A percentile compares a stretch with the other conserved stretches of the same genome.
These are phyloP conservation scores for Synanceia verrucosa DNA, from an alignment of 2,797 vertebrate genomes.

Conservation along the genomic window DNA sequence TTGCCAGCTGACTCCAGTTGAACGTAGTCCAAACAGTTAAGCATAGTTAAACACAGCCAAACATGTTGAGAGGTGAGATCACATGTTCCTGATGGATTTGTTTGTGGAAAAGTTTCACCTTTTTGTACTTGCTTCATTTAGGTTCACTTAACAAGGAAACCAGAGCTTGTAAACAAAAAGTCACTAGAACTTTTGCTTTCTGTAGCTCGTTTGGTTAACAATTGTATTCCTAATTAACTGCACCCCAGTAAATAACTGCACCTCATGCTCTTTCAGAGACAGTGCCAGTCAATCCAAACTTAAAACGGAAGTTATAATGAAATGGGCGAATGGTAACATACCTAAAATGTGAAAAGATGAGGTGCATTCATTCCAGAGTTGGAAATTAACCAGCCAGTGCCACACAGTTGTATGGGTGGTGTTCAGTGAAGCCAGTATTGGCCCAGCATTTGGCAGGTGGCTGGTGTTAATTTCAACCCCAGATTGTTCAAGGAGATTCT, in stretches of 20 bases:
- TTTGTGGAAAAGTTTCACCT: conserved; percentile 33
- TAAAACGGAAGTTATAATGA: background rate
- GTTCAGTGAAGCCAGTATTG: too few relatives aligned
- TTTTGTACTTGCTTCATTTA: conserved; percentile 34
- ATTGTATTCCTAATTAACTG: conserved; percentile 1
- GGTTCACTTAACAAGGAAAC: conserved; percentile 18
- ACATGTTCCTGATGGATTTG: conserved; percentile 37
- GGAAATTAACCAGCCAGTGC: too few relatives aligned
- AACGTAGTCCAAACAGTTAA: conserved; percentile 58
- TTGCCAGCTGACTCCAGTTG: conserved; percentile 63
- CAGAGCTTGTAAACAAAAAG: conserved; percentile 29
- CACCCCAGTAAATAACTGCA: background rate
- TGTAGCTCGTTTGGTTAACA: conserved; percentile 2
- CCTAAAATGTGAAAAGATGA: too few relatives aligned
- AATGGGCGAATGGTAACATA: background rate
- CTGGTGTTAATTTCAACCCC: too few relatives aligned
- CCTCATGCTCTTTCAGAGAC: background rate
- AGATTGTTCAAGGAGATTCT: background rate
- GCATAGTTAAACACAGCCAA: conserved; percentile 50
- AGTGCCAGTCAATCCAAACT: background rate
- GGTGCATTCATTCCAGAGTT: too few relatives aligned
- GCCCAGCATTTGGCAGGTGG: too few relatives aligned
- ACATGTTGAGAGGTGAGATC: conserved; percentile 54
- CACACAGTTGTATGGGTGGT: too few relatives aligned
- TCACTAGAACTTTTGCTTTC: conserved; percentile 2